Percentiles rank a stretch among this genome's conserved stretches.
Conservation (phyloP, 2,888 invertebrate genomes). For the Aphrophora alni region DNA sequence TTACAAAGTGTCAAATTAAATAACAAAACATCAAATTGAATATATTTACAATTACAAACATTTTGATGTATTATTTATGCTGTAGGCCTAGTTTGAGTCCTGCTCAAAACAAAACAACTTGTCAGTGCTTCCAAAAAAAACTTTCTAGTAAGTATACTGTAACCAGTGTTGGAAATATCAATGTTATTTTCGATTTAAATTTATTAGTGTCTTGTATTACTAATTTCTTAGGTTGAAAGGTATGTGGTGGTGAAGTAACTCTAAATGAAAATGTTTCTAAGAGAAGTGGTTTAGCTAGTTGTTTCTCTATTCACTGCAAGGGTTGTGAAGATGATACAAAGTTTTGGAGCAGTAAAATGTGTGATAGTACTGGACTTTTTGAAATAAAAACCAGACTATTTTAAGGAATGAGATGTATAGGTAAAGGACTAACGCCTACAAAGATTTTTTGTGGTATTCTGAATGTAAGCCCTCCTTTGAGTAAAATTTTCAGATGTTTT, state of each 20-base stretch:
- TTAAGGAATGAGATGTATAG: constrained; percentile 19
- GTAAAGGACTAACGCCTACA: not conserved
- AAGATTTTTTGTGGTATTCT: constrained; percentile 7
- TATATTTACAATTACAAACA: too few species aligned
- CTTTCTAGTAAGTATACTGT: not conserved
- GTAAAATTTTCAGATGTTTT: not conserved
- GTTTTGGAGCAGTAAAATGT: not conserved
- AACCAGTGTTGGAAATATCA: not conserved
- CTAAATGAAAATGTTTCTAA: not conserved
- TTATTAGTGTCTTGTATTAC: not conserved
- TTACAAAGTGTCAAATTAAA: too few species aligned
- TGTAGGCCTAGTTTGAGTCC: not conserved
- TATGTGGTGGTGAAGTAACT: not conserved
- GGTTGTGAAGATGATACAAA: not conserved
- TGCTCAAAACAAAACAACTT: not conserved
- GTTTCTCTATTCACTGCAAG: not conserved
- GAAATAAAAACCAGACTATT: constrained; percentile 11
- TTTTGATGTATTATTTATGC: too few species aligned
- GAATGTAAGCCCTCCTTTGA: constrained; percentile 9
- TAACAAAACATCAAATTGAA: too few species aligned
- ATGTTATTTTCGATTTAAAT: too few species aligned
- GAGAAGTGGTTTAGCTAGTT: not conserved
- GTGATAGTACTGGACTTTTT: not conserved
- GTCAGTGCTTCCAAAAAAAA: not conserved
- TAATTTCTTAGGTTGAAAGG: not conserved